Base-by-base conservation (phyloP, 1,140 invertebrate genomes). In the Heliconius eleuchia region DNA sequence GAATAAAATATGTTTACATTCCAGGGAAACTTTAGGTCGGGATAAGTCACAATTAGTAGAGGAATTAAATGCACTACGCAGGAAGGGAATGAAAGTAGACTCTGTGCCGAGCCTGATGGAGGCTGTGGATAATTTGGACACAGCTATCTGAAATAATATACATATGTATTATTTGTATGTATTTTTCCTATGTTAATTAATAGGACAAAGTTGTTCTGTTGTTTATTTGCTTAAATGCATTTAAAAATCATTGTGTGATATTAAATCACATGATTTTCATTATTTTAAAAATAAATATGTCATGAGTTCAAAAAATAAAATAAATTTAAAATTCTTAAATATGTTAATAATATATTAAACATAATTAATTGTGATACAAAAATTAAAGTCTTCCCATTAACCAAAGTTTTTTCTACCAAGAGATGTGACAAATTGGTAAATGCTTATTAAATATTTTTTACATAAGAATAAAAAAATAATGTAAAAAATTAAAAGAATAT, bases 11-110 rank as follows among this genome's bases (percentile, higher is more conserved):
- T 60, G 73, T 74, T 78, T 78, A 30, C 73, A 82, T 83, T 95
- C 84, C 85, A 96, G 95, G 95, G 96, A 96, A 95, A 95, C 95
- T 76, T 91, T 96, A 23, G 96, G 96, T 9, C 95, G 95, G 83
- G 96, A 97, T 84, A 96, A 96, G 83, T 93, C 95, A 71, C 91
- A 93, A 55, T 90, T 97, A 52, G 96, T 96, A 75, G 93, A 95
- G 74, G 95, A 96, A 81, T 89, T 97, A 71, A 92, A 95, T 23
- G 94, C 95, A 76, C 95, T 97, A 71, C 95, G 95, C 74, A 95
- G 92, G 84, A 93, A 95, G 85, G 96, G 96, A 34, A 95, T 96
- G 83, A 96, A 95, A 84, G 95, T 95, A 2, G 95, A 95, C 74
- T 95, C 95, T 19, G 94, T 93, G 74, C 91, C 93, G 9, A 95